These are phyloP conservation scores for Helleia helle DNA, from an alignment of 2,888 invertebrate species.

Conservation along the genomic window DNA sequence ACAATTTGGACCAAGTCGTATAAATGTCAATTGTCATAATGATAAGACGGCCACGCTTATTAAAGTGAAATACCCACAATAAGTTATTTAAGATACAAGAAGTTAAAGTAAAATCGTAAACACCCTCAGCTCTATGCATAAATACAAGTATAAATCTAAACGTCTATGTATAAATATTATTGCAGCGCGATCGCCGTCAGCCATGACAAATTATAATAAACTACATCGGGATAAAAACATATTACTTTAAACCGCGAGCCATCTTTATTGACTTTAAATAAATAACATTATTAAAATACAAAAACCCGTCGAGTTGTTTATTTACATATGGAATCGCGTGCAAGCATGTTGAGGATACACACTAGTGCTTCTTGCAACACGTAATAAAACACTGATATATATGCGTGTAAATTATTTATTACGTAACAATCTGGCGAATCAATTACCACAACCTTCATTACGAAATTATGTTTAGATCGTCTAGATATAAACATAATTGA, in stretches of 20 bases:
- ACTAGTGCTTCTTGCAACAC: constrained; percentile 15
- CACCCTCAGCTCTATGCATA: too few relatives aligned
- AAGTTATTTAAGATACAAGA: too few relatives aligned
- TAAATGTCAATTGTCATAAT: too few relatives aligned
- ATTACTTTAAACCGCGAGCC: too few relatives aligned
- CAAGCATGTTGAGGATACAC: constrained; percentile 16
- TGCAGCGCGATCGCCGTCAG: not conserved
- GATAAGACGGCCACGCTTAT: too few relatives aligned
- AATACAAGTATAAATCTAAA: too few relatives aligned
- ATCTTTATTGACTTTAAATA: too few relatives aligned
- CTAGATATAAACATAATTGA: constrained; percentile 5
- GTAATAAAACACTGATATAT: constrained; percentile 18
- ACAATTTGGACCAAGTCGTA: too few relatives aligned
- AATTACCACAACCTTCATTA: constrained; percentile 13
- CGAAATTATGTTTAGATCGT: constrained; percentile 5
- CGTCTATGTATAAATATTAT: not conserved
- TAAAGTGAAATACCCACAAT: too few relatives aligned
- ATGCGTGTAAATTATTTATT: constrained; percentile 17
- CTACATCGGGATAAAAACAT: not conserved
- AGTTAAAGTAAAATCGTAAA: too few relatives aligned
- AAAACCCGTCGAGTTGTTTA: constrained; percentile 6
- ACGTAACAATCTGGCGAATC: constrained; percentile 14
- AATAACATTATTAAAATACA: constrained; percentile 14
- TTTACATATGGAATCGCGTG: constrained; percentile 22
- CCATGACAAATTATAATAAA: not conserved